These are phyloP conservation scores for Pantelozetes paolii DNA, from an alignment of 2,888 invertebrate species.

Conservation along the genomic window DNA sequence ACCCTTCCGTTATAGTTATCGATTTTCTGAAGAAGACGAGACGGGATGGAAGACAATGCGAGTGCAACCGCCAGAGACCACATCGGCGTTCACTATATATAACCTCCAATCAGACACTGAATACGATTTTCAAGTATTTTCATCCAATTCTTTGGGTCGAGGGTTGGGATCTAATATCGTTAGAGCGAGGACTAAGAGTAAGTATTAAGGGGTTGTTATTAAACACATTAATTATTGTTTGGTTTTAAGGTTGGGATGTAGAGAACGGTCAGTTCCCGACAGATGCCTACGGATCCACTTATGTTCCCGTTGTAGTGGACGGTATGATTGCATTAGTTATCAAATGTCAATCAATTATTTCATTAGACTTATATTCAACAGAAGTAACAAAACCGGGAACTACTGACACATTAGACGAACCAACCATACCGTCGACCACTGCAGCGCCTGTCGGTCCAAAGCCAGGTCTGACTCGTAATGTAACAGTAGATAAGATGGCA, in stretches of 20 bases:
- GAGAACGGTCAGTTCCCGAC: conserved; percentile 69
- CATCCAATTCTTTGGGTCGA: conserved; percentile 88
- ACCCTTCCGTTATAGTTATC: too few species aligned
- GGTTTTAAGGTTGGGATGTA: conserved; percentile 58
- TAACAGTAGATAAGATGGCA: conserved; percentile 80
- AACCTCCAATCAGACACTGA: conserved; percentile 81
- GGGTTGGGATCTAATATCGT: conserved; percentile 93
- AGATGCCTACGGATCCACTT: conserved; percentile 67
- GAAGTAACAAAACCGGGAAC: conserved; percentile 44
- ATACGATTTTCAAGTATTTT: conserved; percentile 93
- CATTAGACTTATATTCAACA: background rate
- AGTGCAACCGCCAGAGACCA: conserved; percentile 74
- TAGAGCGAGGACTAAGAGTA: conserved; percentile 82
- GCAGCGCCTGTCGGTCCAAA: conserved; percentile 69
- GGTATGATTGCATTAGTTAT: conserved; percentile 65
- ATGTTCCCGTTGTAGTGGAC: conserved; percentile 67
- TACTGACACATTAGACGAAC: too few species aligned
- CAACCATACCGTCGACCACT: conserved; percentile 40
- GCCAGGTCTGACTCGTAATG: conserved; percentile 83
- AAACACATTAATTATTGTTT: too few species aligned
- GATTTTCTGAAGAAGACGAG: conserved; percentile 55
- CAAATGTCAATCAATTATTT: conserved; percentile 60
- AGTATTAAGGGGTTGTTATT: too few species aligned
- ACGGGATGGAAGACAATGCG: conserved; percentile 89
- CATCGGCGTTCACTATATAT: conserved; percentile 83